Base-by-base conservation (phyloP, 2,113 vertebrate species). In the Emberiza fucata region DNA sequence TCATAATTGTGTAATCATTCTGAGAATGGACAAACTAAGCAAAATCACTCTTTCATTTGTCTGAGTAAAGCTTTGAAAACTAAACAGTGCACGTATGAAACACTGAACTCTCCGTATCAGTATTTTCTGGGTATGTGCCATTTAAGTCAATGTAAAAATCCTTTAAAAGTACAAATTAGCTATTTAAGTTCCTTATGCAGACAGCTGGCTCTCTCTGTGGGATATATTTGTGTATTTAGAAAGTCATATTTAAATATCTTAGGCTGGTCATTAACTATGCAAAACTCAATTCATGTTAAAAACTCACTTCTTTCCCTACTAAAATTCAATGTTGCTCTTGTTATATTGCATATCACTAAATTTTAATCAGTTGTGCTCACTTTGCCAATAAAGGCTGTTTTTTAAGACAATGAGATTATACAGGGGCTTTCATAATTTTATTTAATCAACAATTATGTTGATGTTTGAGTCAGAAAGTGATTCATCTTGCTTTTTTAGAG, bases 381-480 rank as follows among this genome's bases (percentile, higher is more conserved):
- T 91, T 81, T 66, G 48, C 56, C 53, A 75, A n/a, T 45, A 68
- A 84, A 84, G 20, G 56, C 72, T 84, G 39, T 2, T 88, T 95
- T 86, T 92, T 81, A 86, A 90, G 72, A 84, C 60, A 93, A 81
- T 94, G 54, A 90, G 80, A 81, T 88, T 94, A 83, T 64, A 42
- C 28, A 88, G 23, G 19, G 31, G 28, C 85, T 92, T 96, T 88
- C 65, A 79, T 82, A 96, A 81, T 88, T 87, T 86, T 93, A 78
- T 94, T 95, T 96, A 75, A 87, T 81, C 47, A 86, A 76, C 60
- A 93, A 17, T 90, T 83, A 83, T 56, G 65, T 86, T 95, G 76
- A 75, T 39, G 72, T 68, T 93, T 86, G 92, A 95, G 72, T 91
- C 88, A 93, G 85, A 93, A 88, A 78, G 29, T 92, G 86, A 90